Evolutionary conservation across 1,140 invertebrate genomes (phyloP), one percentile per base, ranked within the genome.

Genomic region (Phymorhynchus buccinoides): DNA sequence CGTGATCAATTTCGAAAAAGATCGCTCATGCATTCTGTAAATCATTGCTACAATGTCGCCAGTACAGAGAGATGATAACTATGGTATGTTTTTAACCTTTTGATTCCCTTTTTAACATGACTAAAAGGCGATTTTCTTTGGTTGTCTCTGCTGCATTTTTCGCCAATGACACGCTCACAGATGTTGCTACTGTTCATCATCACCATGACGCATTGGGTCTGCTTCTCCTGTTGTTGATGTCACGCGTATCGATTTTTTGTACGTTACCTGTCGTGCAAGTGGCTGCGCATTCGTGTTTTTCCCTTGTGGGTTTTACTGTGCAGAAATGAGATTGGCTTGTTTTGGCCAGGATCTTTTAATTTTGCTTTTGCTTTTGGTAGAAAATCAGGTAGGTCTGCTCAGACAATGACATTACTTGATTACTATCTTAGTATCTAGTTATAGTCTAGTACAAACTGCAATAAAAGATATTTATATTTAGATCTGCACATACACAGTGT

Each of bases 1-100:
- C 56, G 56, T 48, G 27, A 62, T 27, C 16, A 7, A 62, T 12
- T 62, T 62, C 6, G 56, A 27, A 62, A 62, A 27, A 62, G 27
- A 22, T 14, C 7, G 44, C 6, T 22, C 6, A 3, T 7, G 3
- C 18, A 62, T 62, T 27, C 56, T 22, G 27, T 3, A 3, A 62
- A 22, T 1, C 1, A 83, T 32, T 62, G 56, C 37, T 27, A 71
- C 66, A 22, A 83, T 83, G 80, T 12, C 66, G 3, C 66, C 80
- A 42, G 41, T 71, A 30, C 62, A 83, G 30, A 6, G 18, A 30
- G 80, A 83, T 27, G 80, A 83, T 32, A 62, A 39, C 41, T 83
- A 83, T 42, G 80, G 80, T 83, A 83, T 71, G 62, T n/a, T 48
- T 22, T 80, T 80, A 30, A 12, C 27, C 3, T 35, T 4, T 48